Evolutionary conservation across 1,140 invertebrate genomes (phyloP).

Genomic region (Magallana gigas): DNA sequence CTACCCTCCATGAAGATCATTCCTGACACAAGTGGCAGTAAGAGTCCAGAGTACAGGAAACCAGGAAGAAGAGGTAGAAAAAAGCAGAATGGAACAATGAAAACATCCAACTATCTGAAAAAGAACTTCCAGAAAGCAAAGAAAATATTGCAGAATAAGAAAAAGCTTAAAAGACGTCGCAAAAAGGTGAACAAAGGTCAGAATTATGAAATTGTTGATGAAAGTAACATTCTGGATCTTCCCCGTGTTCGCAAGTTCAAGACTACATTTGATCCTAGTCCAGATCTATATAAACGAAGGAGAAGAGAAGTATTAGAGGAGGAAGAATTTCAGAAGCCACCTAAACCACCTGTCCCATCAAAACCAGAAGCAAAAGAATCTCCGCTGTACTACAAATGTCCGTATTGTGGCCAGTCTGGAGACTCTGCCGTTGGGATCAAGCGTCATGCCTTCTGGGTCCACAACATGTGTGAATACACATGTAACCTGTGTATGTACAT

Average conservation of each 20-base stretch:
- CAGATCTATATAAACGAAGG: slow-evolving; percentile 5
- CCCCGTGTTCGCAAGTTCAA: slow-evolving; percentile 25
- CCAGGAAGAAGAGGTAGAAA: background rate
- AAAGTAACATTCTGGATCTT: slow-evolving; percentile 32
- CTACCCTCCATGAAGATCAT: background rate
- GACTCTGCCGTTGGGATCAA: slow-evolving; percentile 32
- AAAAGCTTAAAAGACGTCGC: background rate
- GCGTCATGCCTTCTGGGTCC: slow-evolving; percentile 45
- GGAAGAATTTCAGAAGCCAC: background rate
- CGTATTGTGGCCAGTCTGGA: background rate
- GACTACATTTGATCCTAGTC: slow-evolving; percentile 38
- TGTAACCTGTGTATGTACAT: slow-evolving; percentile 43
- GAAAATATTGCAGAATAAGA: background rate
- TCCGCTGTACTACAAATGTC: background rate
- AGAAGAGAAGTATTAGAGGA: background rate
- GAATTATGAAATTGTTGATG: slow-evolving; percentile 43
- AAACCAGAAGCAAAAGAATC: slow-evolving; percentile 6
- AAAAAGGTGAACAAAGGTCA: background rate
- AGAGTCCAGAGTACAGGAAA: background rate
- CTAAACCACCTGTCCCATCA: background rate
- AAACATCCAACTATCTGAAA: background rate
- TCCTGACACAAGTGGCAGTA: background rate
- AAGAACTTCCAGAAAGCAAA: slow-evolving; percentile 26
- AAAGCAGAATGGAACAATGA: slow-evolving; percentile 14
- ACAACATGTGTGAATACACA: slow-evolving; percentile 47